These are phyloP conservation scores for Pomatostomus ruficeps DNA, from an alignment of 2,113 vertebrate species.

Conservation along the genomic window DNA sequence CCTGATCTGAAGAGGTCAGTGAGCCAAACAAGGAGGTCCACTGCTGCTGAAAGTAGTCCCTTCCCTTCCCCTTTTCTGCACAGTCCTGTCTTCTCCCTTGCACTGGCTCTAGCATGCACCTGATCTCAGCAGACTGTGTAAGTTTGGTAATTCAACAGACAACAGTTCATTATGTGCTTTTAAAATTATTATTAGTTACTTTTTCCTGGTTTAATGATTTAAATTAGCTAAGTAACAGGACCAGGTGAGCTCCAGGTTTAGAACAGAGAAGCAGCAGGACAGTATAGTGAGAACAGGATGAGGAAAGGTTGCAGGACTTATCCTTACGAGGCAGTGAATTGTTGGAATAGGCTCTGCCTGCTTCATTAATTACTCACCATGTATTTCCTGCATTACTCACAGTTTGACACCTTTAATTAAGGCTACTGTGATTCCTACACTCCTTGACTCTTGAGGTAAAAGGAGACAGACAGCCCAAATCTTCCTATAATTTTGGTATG, in stretches of 20 bases:
- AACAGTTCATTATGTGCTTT: not conserved
- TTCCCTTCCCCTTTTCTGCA: not conserved
- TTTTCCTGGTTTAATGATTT: not conserved
- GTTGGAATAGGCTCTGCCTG: not conserved
- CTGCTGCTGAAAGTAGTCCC: not conserved
- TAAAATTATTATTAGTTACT: not conserved
- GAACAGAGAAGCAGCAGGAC: not conserved
- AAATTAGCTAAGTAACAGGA: not conserved
- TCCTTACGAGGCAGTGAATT: not conserved
- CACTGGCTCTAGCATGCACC: not conserved
- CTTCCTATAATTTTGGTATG: not conserved
- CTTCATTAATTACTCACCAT: not conserved
- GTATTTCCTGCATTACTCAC: not conserved
- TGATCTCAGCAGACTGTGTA: not conserved
- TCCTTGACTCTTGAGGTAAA: not conserved
- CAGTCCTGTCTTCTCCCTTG: not conserved
- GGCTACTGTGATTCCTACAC: not conserved
- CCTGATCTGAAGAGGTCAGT: not conserved
- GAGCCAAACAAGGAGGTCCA: not conserved
- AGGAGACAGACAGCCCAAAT: not conserved
- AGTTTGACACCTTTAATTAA: not conserved
- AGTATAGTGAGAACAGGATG: not conserved
- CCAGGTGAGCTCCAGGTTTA: not conserved
- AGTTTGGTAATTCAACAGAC: not conserved
- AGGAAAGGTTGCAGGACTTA: not conserved